Base-by-base conservation (phyloP, 1,140 invertebrate species). In the Sitobion miscanthi region DNA sequence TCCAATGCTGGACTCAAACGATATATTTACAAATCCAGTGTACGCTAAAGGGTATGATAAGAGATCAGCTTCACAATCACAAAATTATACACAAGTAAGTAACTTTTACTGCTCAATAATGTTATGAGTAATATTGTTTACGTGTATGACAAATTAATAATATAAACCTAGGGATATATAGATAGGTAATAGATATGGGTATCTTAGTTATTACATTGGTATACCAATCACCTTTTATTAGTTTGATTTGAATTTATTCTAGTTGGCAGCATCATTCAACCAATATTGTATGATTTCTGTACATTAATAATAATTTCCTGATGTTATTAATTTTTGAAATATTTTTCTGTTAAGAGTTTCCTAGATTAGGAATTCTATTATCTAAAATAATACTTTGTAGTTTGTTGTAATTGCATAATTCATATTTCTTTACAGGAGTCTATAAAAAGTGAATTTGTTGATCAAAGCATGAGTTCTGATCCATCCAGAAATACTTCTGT, bases 1-100 rank as follows among this genome's bases (percentile, higher is more conserved):
- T 94, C 95, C 82, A 94, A 94, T 86, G 21, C 87, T 92, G 93
- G 94, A 94, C 47, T 94, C 95, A 85, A 96, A 96, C 94, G 97
- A 97, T 94, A 96, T 97, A 93, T 97, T 97, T 94, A 97, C 96
- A 95, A 97, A 97, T 95, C 96, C 97, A 35, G 95, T 97, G 85
- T 97, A 97, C 94, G 96, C 96, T 14, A 95, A 94, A 87, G 95
- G 95, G 94, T 96, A 96, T 93, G 94, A 94, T 90, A 94, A 94
- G 54, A 57, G 91, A 21, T 93, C 91, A 30, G 4, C 82, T 38
- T 57, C 91, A 17, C 91, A 93, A 52, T 57, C 82, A 7, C 91
- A 93, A n/a, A 85, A 85, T 85, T 93, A 93, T 49, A 86, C 91
- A 14, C 91, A 93, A 54, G 91, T 85, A 42, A 83, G 91, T 45